These are phyloP conservation scores for Rhea pennata DNA, from an alignment of 2,113 vertebrate species.

Conservation along the genomic window DNA sequence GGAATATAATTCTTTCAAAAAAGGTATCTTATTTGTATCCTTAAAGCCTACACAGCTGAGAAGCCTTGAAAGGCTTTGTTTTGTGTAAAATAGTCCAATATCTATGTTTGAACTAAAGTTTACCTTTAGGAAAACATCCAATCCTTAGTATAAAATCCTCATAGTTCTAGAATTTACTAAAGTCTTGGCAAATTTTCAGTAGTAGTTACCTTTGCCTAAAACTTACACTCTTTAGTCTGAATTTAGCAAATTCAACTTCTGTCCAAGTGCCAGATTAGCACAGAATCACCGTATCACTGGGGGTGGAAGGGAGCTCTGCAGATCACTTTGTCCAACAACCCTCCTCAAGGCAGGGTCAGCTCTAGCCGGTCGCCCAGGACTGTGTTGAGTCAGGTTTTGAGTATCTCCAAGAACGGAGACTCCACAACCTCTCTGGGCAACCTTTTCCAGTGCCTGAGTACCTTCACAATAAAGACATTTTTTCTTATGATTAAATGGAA, in stretches of 20 bases:
- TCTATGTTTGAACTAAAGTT: neutral
- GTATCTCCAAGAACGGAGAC: neutral
- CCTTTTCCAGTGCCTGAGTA: neutral
- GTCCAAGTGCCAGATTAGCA: neutral
- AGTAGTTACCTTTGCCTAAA: neutral
- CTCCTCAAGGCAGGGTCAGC: too few species aligned
- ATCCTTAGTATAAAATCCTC: neutral
- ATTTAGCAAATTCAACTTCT: neutral
- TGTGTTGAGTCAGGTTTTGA: neutral
- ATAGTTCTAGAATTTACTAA: neutral
- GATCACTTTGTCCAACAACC: neutral
- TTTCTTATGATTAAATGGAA: neutral
- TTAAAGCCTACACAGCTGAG: neutral
- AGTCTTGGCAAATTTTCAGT: neutral
- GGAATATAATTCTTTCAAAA: neutral
- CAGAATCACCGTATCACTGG: neutral
- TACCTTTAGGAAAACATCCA: neutral
- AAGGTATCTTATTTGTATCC: neutral
- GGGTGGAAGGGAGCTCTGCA: neutral
- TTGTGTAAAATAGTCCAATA: neutral
- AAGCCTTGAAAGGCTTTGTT: neutral
- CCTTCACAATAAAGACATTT: accelerated
- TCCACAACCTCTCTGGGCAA: neutral
- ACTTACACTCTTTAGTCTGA: neutral
- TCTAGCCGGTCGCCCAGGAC: neutral